Evolutionary conservation across 2,113 vertebrate genomes (phyloP).

Genomic region (Elanoides forficatus): DNA sequence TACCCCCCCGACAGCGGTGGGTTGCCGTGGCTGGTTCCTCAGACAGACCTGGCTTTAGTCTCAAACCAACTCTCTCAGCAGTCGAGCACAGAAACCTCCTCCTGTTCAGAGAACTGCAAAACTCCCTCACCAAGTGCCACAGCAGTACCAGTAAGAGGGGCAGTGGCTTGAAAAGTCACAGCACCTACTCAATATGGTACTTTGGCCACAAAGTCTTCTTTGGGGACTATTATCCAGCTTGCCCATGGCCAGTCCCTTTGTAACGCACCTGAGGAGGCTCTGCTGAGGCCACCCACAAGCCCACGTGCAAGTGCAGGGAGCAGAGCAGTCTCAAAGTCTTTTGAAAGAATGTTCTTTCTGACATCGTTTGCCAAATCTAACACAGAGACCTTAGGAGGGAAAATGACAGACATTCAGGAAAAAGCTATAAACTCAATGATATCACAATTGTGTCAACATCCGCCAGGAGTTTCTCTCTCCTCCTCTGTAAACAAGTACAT

Average conservation of each 20-base stretch:
- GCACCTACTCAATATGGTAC: background rate
- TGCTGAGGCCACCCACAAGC: background rate
- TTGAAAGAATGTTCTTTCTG: background rate
- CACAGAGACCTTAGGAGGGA: background rate
- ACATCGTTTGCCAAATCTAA: background rate
- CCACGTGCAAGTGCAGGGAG: background rate
- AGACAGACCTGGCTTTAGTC: background rate
- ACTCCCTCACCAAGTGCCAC: background rate
- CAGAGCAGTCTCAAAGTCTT: background rate
- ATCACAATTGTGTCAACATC: background rate
- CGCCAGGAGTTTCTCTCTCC: background rate
- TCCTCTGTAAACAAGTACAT: background rate
- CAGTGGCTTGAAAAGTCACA: background rate
- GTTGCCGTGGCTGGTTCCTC: background rate
- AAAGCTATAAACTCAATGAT: background rate
- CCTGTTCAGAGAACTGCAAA: background rate
- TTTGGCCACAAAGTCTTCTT: background rate
- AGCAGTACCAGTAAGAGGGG: background rate
- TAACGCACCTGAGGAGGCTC: background rate
- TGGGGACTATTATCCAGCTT: background rate
- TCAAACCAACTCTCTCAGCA: background rate
- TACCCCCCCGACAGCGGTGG: too few species aligned
- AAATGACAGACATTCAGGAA: background rate
- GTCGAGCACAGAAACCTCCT: background rate
- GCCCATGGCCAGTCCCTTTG: background rate